phyloP scores from a whole-genome alignment of 2,888 invertebrate genomes.

The Volucella inflata region DNA sequence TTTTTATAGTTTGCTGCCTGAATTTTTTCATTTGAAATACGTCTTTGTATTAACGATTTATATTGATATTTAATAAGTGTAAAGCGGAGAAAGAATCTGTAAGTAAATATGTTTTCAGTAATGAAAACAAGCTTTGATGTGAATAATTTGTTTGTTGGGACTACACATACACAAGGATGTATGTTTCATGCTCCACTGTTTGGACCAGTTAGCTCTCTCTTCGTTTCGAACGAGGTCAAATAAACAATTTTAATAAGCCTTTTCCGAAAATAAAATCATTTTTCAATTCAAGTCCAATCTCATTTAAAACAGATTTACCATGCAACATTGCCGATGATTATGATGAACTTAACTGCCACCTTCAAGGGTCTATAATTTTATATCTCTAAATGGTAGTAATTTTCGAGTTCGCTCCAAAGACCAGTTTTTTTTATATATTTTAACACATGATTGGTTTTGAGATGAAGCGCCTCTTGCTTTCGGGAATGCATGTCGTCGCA shows the following conservation, averaged over 20 bases:
- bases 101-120: too few species aligned
- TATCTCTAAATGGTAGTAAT: constrained; percentile 51
- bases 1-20: constrained; percentile 21
- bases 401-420: constrained; percentile 9
- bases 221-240: neutral
- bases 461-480: neutral
- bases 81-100: too few species aligned
- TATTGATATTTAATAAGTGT: too few species aligned
- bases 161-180: too few species aligned
- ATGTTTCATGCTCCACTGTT: too few species aligned
- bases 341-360: constrained; percentile 36
- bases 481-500: constrained; percentile 53
- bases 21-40: constrained; percentile 41
- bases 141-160: too few species aligned
- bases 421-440: neutral
- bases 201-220: neutral
- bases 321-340: constrained; percentile 47
- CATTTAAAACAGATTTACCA: constrained; percentile 69
- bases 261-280: constrained; percentile 55
- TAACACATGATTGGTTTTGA: constrained; percentile 35
- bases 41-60: neutral
- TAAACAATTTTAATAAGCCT: neutral
- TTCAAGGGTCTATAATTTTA: constrained; percentile 52
- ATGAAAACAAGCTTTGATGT: too few species aligned
- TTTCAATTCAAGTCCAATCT: constrained; percentile 62